These are phyloP conservation scores for Drosophila kanapiae DNA, from an alignment of 1,140 invertebrate genomes.

Conservation along the genomic window DNA sequence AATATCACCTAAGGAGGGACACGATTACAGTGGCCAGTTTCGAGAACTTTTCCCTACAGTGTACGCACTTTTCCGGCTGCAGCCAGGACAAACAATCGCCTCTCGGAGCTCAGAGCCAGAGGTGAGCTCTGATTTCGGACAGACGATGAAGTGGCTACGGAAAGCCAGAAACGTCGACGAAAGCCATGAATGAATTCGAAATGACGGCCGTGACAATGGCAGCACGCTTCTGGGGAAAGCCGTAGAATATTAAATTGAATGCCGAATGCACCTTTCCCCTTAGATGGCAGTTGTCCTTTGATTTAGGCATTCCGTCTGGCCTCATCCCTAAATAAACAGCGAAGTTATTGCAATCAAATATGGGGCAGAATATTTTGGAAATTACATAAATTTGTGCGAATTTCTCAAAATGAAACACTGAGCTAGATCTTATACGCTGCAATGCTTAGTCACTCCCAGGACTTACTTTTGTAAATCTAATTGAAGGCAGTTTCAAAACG, in stretches of 20 bases:
- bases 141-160: slow-evolving; percentile 1
- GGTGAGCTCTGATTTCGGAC: slow-evolving; percentile 9
- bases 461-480: not conserved
- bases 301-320: not conserved
- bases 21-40: no score
- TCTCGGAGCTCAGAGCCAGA: not conserved
- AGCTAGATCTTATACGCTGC: not conserved
- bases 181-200: slow-evolving; percentile 22
- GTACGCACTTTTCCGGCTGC: not conserved
- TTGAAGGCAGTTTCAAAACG: no score
- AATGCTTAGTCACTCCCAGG: not conserved
- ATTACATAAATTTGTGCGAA: not conserved
- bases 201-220: slow-evolving; percentile 12
- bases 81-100: slow-evolving; percentile 6
- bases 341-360: not conserved
- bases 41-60: not conserved
- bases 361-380: not conserved
- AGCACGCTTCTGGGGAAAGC: slow-evolving; percentile 15
- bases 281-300: not conserved
- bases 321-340: not conserved
- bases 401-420: no score
- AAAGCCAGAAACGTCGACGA: not conserved
- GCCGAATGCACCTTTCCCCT: slow-evolving; percentile 18
- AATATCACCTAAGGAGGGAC: no score
- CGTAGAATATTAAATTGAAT: slow-evolving; percentile 28